phyloP scores from a whole-genome alignment of 2,888 invertebrate species.

The Megalurothrips usitatus region DNA sequence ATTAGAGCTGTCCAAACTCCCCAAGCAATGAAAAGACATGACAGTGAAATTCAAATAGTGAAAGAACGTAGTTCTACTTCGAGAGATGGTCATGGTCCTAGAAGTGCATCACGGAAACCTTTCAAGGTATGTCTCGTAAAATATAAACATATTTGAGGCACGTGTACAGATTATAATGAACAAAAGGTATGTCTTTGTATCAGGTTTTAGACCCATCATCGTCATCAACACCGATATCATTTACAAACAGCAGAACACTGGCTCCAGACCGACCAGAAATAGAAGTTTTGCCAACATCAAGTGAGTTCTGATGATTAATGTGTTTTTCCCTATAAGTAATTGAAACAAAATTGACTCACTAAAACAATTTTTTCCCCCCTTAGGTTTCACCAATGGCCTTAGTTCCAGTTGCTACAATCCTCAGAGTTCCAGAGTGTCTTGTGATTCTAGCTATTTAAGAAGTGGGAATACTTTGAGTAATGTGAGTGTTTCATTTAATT shows the following conservation, averaged over 20 bases:
- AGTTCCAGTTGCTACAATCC: neutral
- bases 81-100: neutral
- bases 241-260: neutral
- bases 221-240: neutral
- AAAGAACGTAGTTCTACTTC: neutral
- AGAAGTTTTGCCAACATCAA: neutral
- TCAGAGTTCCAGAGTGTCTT: neutral
- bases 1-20: neutral
- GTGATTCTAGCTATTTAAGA: neutral
- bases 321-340: neutral
- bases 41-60: neutral
- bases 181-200: neutral
- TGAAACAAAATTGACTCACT: too few species aligned
- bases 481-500: too few species aligned
- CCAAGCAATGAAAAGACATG: neutral
- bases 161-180: neutral
- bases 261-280: neutral
- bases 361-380: neutral
- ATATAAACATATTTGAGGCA: neutral
- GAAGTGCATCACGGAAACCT: neutral
- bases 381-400: neutral
- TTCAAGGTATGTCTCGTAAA: neutral
- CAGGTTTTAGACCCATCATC: neutral
- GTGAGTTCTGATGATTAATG: neutral
- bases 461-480: too few species aligned